Evolutionary conservation across 2,113 vertebrate species (phyloP).

Genomic region (Myrmophylax atrothorax): DNA sequence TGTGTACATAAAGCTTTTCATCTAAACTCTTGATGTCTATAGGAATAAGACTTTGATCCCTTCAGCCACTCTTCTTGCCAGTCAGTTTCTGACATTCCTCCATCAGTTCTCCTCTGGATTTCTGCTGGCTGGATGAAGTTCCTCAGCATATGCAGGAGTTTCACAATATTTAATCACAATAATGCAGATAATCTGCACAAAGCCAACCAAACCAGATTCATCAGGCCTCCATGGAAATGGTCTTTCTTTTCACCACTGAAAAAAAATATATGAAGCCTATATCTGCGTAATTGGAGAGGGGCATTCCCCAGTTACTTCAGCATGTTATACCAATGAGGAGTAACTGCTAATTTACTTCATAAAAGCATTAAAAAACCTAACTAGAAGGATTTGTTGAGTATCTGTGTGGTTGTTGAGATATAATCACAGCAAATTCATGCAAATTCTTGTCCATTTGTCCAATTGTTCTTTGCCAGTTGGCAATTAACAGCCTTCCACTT

Average conservation of each 20-base stretch:
- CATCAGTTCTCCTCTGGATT: neutral
- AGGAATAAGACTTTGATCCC: neutral
- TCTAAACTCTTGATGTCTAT: neutral
- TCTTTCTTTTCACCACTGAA: neutral
- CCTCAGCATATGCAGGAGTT: neutral
- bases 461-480: too few relatives aligned
- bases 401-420: neutral
- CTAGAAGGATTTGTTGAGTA: neutral
- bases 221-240: neutral
- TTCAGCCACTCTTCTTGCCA: neutral
- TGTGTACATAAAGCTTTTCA: neutral
- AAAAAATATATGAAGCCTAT: neutral
- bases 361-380: neutral
- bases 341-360: neutral
- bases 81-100: neutral
- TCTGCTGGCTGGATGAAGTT: neutral
- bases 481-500: neutral
- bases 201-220: neutral
- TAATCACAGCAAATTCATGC: neutral
- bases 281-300: neutral
- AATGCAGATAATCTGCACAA: neutral
- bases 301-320: neutral
- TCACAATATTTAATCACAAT: neutral
- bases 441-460: neutral
- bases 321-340: rapidly evolving